A percentile compares a stretch with the other conserved stretches of the same genome.
Evolutionary conservation across 2,797 vertebrate genomes (phyloP).

Genomic region (Bovichtus diacanthus): DNA sequence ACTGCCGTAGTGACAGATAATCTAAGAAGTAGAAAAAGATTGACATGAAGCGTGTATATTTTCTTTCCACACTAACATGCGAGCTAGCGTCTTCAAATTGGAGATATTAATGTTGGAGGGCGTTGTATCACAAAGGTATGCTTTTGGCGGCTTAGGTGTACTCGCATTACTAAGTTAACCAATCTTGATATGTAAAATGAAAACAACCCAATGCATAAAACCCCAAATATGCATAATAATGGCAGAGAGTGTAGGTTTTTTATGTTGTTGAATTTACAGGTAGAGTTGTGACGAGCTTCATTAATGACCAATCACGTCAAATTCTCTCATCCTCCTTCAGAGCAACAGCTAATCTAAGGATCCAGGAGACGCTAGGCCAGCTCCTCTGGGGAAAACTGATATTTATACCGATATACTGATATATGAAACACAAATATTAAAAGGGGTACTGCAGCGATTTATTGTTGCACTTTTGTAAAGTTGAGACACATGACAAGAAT

Average conservation of each 20-base stretch:
- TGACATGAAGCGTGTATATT: not conserved
- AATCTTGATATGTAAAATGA: not conserved
- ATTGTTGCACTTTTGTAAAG: not conserved
- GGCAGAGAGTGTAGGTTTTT: not conserved
- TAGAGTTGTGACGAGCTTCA: not conserved
- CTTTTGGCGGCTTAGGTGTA: not conserved
- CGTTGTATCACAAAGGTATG: not conserved
- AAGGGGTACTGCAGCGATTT: not conserved
- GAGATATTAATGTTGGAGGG: not conserved
- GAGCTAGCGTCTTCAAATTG: not conserved
- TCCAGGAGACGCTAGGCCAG: no score
- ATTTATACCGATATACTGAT: no score
- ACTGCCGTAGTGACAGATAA: slow-evolving; percentile 8
- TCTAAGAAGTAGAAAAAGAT: not conserved
- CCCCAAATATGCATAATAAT: not conserved
- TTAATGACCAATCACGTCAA: not conserved
- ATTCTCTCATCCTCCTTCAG: not conserved
- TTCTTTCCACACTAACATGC: not conserved
- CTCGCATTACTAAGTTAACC: not conserved
- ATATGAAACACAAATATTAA: not conserved
- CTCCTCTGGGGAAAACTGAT: not conserved
- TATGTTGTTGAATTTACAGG: not conserved
- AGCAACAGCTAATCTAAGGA: no score
- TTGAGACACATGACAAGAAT: not conserved
- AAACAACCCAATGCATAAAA: not conserved